A percentile compares a stretch with the other conserved stretches of the same genome.
Conservation (phyloP, 2,113 vertebrate species). For the Rhinolophus ferrumequinum region DNA sequence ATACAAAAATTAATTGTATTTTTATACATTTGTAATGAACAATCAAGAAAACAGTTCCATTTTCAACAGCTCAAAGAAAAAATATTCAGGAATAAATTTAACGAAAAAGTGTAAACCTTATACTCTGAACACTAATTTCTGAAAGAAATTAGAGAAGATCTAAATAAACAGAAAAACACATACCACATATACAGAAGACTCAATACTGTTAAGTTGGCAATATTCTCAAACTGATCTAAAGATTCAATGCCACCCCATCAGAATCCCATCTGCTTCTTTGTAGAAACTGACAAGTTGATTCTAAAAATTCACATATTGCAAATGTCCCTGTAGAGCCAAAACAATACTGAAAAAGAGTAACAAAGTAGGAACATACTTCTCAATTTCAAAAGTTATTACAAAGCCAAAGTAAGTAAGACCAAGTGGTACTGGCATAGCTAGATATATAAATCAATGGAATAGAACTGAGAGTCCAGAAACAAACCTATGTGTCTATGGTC, state of each 20-base stretch:
- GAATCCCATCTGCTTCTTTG: not conserved
- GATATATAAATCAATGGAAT: not conserved
- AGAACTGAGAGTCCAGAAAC: not conserved
- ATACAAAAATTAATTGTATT: not conserved
- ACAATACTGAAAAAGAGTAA: not conserved
- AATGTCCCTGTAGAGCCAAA: not conserved
- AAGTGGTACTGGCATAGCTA: not conserved
- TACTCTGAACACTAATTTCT: not conserved
- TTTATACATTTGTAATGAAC: not conserved
- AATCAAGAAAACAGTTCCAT: not conserved
- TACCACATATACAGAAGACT: not conserved
- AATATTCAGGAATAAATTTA: conserved; percentile 9
- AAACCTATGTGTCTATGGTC: not conserved
- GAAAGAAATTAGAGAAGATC: not conserved
- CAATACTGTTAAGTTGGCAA: not conserved
- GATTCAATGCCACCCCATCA: not conserved
- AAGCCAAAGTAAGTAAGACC: not conserved
- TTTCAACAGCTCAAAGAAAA: not conserved
- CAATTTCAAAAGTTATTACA: conserved; percentile 1
- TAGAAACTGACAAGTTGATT: conserved; percentile 8
- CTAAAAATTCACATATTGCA: not conserved
- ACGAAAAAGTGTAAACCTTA: not conserved
- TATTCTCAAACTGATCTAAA: not conserved
- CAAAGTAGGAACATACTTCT: not conserved
- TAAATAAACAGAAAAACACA: not conserved